These are phyloP conservation scores for Tetraneura akinire DNA, from an alignment of 1,140 invertebrate genomes.

Conservation along the genomic window DNA sequence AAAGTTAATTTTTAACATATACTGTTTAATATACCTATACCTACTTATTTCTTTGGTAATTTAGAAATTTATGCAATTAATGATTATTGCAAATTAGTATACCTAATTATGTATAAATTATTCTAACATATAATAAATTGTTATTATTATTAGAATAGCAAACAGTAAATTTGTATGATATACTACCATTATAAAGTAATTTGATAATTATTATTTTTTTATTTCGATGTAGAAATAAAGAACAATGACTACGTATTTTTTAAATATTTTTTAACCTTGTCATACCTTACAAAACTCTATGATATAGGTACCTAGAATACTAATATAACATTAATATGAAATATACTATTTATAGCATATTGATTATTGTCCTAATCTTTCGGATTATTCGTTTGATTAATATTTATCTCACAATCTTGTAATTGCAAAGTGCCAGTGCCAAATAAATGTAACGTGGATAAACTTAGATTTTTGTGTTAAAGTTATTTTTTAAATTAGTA, in stretches of 20 bases:
- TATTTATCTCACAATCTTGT: background rate
- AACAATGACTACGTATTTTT: background rate
- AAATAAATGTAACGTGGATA: background rate
- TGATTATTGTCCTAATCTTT: background rate
- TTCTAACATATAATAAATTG: too few species aligned
- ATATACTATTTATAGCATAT: background rate
- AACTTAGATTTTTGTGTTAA: background rate
- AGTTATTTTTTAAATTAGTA: background rate
- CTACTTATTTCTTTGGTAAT: too few species aligned
- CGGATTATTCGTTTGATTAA: background rate
- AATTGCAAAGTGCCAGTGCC: background rate
- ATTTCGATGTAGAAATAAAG: background rate
- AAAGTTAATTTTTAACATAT: too few species aligned
- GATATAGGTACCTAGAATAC: background rate
- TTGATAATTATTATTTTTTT: background rate
- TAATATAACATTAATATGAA: constrained; percentile 1
- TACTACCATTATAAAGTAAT: background rate
- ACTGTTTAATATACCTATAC: too few species aligned
- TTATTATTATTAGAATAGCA: too few species aligned
- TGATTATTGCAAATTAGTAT: too few species aligned
- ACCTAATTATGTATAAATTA: too few species aligned
- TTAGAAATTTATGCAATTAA: too few species aligned
- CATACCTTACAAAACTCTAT: constrained; percentile 6
- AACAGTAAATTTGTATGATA: background rate
- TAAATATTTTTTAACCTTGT: constrained; percentile 24